Evolutionary conservation across 1,140 invertebrate species (phyloP).

Genomic region (Drosophila ambigua): DNA sequence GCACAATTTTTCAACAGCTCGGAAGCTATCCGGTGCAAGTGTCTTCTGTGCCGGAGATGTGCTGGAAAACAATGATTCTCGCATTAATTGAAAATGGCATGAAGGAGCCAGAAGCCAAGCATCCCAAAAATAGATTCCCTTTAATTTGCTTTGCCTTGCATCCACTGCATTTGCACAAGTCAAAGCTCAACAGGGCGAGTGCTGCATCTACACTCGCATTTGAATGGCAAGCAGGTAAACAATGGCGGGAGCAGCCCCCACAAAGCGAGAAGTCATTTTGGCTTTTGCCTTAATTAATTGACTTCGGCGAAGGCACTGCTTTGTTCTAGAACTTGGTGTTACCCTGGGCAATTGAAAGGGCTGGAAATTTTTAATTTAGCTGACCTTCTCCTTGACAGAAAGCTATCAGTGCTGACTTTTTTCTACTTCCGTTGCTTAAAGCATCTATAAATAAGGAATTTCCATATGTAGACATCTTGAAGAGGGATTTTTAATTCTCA

Average conservation of each 20-base stretch:
- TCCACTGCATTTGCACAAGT: slow-evolving; percentile 3
- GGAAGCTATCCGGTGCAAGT: slow-evolving; percentile 3
- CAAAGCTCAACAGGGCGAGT: not conserved
- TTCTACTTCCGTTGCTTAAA: too few relatives aligned
- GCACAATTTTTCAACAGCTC: slow-evolving; percentile 16
- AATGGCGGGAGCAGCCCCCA: not conserved
- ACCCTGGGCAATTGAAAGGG: too few relatives aligned
- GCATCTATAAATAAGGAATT: too few relatives aligned
- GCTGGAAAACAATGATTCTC: not conserved
- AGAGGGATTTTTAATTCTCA: too few relatives aligned
- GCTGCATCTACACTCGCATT: not conserved
- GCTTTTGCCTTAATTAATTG: slow-evolving; percentile 43
- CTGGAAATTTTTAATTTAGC: too few relatives aligned
- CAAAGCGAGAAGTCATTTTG: slow-evolving; percentile 10
- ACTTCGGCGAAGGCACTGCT: not conserved
- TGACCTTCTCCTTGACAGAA: too few relatives aligned
- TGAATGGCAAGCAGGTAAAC: slow-evolving; percentile 16
- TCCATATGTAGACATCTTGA: too few relatives aligned
- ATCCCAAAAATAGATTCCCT: slow-evolving; percentile 1
- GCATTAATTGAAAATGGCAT: slow-evolving; percentile 25
- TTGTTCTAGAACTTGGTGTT: too few relatives aligned
- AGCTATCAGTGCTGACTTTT: too few relatives aligned
- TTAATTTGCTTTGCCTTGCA: not conserved
- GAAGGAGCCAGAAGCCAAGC: not conserved
- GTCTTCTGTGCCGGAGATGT: slow-evolving; percentile 4